Percentiles rank a stretch among this genome's conserved stretches.
phyloP scores from a whole-genome alignment of 2,113 vertebrate genomes.

The Ceuthmochares aereus region DNA sequence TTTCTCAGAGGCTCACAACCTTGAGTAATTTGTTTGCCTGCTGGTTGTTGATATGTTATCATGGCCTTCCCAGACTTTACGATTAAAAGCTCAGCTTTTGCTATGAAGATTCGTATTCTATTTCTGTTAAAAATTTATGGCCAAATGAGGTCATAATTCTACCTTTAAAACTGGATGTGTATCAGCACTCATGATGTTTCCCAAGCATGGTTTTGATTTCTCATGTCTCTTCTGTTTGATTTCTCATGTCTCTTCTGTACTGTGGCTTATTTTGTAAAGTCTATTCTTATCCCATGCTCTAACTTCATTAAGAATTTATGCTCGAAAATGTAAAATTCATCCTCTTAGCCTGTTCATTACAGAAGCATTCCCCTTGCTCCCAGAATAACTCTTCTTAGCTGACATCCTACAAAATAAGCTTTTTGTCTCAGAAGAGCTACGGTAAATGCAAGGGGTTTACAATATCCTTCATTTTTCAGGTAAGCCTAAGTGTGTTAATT shows the following conservation, averaged over 20 bases:
- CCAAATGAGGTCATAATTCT: conserved; percentile 21
- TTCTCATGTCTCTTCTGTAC: conserved; percentile 52
- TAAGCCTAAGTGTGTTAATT: neutral
- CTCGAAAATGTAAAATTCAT: conserved; percentile 70
- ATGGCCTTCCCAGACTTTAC: neutral
- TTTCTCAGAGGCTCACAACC: neutral
- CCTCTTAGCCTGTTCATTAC: conserved; percentile 50
- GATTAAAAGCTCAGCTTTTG: neutral
- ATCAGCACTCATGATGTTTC: neutral
- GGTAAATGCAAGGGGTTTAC: neutral
- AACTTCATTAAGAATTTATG: conserved; percentile 72
- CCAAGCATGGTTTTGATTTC: conserved; percentile 43
- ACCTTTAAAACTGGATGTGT: neutral
- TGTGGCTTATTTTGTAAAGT: conserved; percentile 53
- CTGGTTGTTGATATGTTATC: neutral
- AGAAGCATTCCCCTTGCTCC: conserved; percentile 53
- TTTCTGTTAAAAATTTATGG: neutral
- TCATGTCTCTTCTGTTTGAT: conserved; percentile 50
- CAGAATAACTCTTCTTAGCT: conserved; percentile 62
- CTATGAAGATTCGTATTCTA: neutral
- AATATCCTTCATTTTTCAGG: neutral
- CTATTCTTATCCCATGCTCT: conserved; percentile 69
- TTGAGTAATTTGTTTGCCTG: neutral
- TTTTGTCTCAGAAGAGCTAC: conserved; percentile 22
- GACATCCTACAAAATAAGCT: conserved; percentile 32